Base-by-base conservation (phyloP, 1,140 invertebrate genomes). In the Drosophila nannoptera region DNA sequence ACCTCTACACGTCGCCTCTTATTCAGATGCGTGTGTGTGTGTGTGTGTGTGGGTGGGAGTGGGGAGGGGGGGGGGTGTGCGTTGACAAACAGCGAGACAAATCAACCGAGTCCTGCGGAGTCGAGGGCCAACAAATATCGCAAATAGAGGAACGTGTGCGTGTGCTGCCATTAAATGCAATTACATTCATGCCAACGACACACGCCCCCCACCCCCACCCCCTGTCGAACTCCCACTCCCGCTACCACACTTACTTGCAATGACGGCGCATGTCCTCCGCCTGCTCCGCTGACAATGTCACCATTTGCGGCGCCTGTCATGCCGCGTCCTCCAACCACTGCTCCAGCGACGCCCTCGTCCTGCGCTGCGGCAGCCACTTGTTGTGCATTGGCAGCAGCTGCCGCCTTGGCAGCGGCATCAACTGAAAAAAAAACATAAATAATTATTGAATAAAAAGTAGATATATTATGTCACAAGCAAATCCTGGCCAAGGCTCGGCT, bases 251-350 rank as follows among this genome's bases (percentile, higher is more conserved):
- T 92, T 69, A 93, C 92, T 82, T 95, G 94, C 46, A 93, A 77
- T 66, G 92, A 90, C 38, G 93, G 93, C 7, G 91, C 89, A 86
- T 90, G 89, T 72, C 49, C 67, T 46, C 58, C 61, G 36, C 75
- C 77, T 11, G 61, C 42, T 65, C 90, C 86, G 50, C 73, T 71
- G 11, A 61, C 73, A 73, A 92, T 89, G 56, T 93, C 93, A 42
- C 93, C 93, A 89, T 94, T 94, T 73, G 92, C 92, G 22, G 92
- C 90, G 55, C 70, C 75, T 61, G 87, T 73, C 56, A 86, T 43
- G 42, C 64, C 36, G 8, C 69, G 50, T 55, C 64, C 69, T 22
- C 32, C 49, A 35, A 54, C 73, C 69, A 48, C 48, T 60, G 53
- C 65, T 42, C 42, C 22, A 16, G 36, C 48, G 35, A 40, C 66